Evolutionary conservation across 2,797 vertebrate genomes (phyloP).

Genomic region (Cyprinodon diabolis): DNA sequence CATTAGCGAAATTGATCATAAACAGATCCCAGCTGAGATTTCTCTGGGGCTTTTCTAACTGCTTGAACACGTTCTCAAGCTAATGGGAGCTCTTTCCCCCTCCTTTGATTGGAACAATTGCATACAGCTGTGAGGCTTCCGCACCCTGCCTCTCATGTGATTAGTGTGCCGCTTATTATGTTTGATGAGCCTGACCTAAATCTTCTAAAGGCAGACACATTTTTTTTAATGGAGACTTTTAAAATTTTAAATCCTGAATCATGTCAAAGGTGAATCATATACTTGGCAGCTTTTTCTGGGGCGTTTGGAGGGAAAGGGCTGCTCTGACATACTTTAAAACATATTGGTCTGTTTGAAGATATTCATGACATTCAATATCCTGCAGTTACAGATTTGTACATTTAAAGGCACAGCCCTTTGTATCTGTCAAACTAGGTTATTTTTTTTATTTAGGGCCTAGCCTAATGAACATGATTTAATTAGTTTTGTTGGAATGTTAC

Average conservation of each 20-base stretch:
- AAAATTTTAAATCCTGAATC: conserved; percentile 71
- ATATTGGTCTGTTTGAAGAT: conserved; percentile 14
- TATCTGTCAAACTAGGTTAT: conserved; percentile 9
- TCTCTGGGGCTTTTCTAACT: conserved; percentile 39
- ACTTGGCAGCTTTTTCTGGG: conserved; percentile 48
- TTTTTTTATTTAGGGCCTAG: conserved; percentile 20
- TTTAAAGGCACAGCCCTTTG: conserved; percentile 16
- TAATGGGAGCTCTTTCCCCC: conserved; percentile 57
- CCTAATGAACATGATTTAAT: conserved; percentile 56
- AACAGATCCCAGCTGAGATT: conserved; percentile 61
- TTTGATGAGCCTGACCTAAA: conserved; percentile 80
- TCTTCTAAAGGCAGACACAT: conserved; percentile 64
- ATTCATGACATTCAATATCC: conserved; percentile 34
- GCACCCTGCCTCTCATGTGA: conserved; percentile 63
- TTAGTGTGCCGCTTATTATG: conserved; percentile 72
- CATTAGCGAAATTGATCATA: conserved; percentile 45
- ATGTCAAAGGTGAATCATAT: conserved; percentile 67
- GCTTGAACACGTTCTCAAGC: conserved; percentile 41
- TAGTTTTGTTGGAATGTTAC: conserved; percentile 29
- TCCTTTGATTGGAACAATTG: conserved; percentile 59
- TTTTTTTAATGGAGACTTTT: conserved; percentile 55
- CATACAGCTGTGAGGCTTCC: conserved; percentile 65
- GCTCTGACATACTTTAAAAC: conserved; percentile 3
- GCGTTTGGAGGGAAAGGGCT: conserved; percentile 33
- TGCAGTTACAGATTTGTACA: conserved; percentile 10